Conservation (phyloP, 2,888 invertebrate species). For the Neoascia interrupta region DNA sequence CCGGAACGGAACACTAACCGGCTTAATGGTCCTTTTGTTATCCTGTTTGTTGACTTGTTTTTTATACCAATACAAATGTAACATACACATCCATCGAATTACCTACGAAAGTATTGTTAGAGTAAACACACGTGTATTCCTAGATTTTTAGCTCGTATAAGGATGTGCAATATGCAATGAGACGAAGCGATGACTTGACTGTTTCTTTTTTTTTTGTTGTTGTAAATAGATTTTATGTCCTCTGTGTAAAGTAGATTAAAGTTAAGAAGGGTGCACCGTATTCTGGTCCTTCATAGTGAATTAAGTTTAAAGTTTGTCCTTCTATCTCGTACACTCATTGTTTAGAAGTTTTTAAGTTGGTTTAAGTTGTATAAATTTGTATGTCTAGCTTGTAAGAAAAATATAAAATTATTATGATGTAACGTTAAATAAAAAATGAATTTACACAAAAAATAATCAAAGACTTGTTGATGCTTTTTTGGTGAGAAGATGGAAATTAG, state of each 20-base stretch:
- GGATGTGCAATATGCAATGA: constrained; percentile 61
- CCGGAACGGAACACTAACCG: background rate
- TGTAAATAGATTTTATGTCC: constrained; percentile 43
- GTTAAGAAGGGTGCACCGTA: background rate
- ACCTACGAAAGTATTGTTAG: constrained; percentile 74
- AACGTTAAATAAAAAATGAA: constrained; percentile 54
- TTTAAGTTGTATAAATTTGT: constrained; percentile 64
- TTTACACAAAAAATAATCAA: constrained; percentile 58
- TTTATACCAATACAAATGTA: constrained; percentile 40
- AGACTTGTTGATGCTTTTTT: too few relatives aligned
- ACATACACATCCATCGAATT: constrained; percentile 72
- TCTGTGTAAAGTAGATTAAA: background rate
- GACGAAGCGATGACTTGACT: constrained; percentile 16
- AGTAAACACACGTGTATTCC: constrained; percentile 13
- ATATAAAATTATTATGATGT: constrained; percentile 24
- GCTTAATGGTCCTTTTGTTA: constrained; percentile 38
- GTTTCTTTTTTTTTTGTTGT: too few relatives aligned
- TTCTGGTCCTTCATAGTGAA: background rate
- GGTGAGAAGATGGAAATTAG: too few relatives aligned
- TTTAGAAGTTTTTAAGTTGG: constrained; percentile 7
- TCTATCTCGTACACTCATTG: constrained; percentile 13
- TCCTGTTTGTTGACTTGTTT: constrained; percentile 55
- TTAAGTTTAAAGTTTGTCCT: constrained; percentile 10
- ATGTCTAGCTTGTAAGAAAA: constrained; percentile 51
- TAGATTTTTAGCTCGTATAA: constrained; percentile 39